Conservation (phyloP, 1,140 invertebrate species). For the Saxidomus purpurata region DNA sequence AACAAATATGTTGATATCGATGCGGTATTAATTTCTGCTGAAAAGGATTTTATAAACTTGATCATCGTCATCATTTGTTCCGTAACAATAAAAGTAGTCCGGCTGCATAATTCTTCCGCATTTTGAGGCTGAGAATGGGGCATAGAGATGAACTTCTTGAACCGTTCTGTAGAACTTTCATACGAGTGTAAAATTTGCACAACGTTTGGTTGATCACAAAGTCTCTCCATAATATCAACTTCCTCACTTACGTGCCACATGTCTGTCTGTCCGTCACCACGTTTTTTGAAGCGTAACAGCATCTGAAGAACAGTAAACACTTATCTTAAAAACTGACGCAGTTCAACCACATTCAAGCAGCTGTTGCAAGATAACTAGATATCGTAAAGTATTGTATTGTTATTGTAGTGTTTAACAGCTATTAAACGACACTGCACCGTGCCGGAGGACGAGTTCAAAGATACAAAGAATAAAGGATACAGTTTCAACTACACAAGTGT, state of each 20-base stretch:
- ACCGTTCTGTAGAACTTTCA: constrained; percentile 32
- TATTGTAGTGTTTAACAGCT: no score
- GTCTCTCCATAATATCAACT: constrained; percentile 20
- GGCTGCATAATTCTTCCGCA: background rate
- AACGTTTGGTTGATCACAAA: constrained; percentile 17
- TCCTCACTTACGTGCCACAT: background rate
- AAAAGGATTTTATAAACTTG: background rate
- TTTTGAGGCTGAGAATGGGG: background rate
- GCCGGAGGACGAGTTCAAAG: no score
- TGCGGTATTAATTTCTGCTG: background rate
- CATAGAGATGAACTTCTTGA: constrained; percentile 24
- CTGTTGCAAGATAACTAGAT: no score
- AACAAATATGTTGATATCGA: background rate
- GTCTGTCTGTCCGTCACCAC: background rate
- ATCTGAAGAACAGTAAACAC: background rate
- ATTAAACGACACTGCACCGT: no score
- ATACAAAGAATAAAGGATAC: no score
- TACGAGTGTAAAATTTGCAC: constrained; percentile 15
- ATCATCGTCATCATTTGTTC: constrained; percentile 35
- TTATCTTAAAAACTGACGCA: no score
- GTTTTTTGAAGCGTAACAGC: background rate
- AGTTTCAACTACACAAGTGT: no score
- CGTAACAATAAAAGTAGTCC: constrained; percentile 46
- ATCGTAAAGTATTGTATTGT: no score
- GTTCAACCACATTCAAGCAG: no score